phyloP scores from a whole-genome alignment of 1,140 invertebrate species.

The Pomacea maculata region DNA sequence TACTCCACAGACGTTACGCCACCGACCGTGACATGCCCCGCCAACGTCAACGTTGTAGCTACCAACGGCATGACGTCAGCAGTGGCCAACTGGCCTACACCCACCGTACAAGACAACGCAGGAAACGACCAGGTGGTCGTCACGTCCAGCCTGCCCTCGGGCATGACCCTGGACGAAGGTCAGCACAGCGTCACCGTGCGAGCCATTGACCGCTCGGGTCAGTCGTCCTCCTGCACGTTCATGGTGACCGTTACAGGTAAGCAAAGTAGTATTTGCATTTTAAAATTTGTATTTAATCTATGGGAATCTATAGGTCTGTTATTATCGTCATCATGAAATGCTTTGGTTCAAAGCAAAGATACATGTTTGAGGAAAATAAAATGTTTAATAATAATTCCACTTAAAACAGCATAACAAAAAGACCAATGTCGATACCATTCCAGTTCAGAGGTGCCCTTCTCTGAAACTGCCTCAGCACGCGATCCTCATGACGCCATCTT shows the following conservation, averaged over 20 bases:
- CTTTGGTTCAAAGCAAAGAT: too few relatives aligned
- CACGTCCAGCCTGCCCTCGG: constrained; percentile 36
- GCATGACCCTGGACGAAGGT: constrained; percentile 38
- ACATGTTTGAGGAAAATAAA: too few relatives aligned
- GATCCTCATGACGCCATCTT: constrained; percentile 31
- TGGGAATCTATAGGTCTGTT: too few relatives aligned
- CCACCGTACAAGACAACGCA: constrained; percentile 29
- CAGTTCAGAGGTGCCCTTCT: constrained; percentile 40
- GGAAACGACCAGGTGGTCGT: constrained; percentile 28
- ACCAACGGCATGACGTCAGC: constrained; percentile 31
- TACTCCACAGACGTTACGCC: constrained; percentile 30
- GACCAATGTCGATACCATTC: background rate
- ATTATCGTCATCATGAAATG: too few relatives aligned
- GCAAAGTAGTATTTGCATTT: too few relatives aligned
- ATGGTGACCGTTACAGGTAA: constrained; percentile 44
- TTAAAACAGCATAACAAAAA: too few relatives aligned
- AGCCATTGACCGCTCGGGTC: constrained; percentile 34
- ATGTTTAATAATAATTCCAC: too few relatives aligned
- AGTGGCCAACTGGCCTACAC: constrained; percentile 35
- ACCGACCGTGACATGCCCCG: constrained; percentile 36
- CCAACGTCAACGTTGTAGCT: constrained; percentile 27
- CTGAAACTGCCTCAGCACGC: constrained; percentile 36
- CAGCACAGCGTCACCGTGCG: constrained; percentile 37
- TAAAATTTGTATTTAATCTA: too few relatives aligned
- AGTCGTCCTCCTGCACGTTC: constrained; percentile 37